Base-by-base conservation (phyloP, 1,140 invertebrate genomes). In the Lutraria rhynchaena region DNA sequence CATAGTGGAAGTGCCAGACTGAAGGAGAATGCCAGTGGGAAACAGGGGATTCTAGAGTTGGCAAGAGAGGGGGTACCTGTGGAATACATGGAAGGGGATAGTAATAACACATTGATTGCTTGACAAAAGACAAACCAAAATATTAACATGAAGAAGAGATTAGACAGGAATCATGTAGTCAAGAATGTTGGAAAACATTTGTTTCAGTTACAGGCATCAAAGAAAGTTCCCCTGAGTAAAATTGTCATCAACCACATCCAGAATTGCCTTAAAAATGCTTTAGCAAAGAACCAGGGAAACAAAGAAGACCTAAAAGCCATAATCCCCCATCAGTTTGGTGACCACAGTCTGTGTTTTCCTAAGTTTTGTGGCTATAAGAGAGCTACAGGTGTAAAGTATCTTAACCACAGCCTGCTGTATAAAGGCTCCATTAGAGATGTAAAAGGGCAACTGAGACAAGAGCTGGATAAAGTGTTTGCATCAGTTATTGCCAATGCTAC, bases 331-430 rank as follows among this genome's bases (percentile, higher is more conserved):
- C 71, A 84, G 33, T 82, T 82, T 82, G 83, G 73, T 5, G 78
- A 77, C 33, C 78, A 70, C 41, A 44, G 1, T n/a, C 19, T 55
- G 7, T 81, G 78, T 65, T 22, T 71, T 24, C n/a, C 60, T 19
- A 69, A 73, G n/a, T 84, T 84, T 67, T 81, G 71, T 65, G 77
- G 71, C 19, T 77, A 81, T 49, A 84, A 63, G 55, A 76, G 78
- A 49, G n/a, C 41, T 15, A 31, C 35, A 4, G 24, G 24, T 31
- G 63, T 31, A 41, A 76, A 41, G 33, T 77, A 84, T 49, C 13
- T 77, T 11, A 63, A 84, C 49, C 58, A 69, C 37, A 82, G 78
- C 67, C 60, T 84, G 37, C 73, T 78, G 27, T 84, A 81, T 29
- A 74, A 74, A 31, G 55, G 11, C 11, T 31, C 70, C 57, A n/a